A percentile compares a stretch with the other conserved stretches of the same genome.
These are phyloP conservation scores for Marcusenius ussheri DNA, from an alignment of 2,113 vertebrate genomes.

Conservation along the genomic window DNA sequence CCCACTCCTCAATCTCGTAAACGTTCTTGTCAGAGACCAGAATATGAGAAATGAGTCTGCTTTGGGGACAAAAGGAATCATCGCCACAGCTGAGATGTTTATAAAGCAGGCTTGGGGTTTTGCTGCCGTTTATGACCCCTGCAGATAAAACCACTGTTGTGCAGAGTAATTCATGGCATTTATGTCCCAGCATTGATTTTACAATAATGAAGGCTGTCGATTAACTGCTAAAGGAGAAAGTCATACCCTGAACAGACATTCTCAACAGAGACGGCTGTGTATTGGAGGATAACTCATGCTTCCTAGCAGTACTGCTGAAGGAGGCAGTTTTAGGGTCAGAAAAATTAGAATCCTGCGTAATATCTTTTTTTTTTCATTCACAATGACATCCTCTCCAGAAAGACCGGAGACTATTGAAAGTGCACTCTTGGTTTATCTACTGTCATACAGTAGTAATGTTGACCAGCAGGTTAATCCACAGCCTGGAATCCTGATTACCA, in stretches of 20 bases:
- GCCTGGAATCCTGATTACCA: not conserved
- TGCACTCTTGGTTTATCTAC: not conserved
- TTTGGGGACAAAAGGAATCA: not conserved
- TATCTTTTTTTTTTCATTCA: not conserved
- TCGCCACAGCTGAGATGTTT: not conserved
- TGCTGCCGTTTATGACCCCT: not conserved
- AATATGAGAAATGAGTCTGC: not conserved
- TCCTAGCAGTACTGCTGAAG: not conserved
- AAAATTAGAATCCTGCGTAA: not conserved
- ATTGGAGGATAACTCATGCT: not conserved
- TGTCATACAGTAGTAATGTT: not conserved
- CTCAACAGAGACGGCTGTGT: not conserved
- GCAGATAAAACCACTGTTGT: not conserved
- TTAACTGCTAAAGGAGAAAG: not conserved
- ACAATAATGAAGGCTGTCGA: not conserved
- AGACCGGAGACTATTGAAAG: not conserved
- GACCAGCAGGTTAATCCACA: not conserved
- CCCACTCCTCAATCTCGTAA: not conserved
- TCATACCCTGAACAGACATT: not conserved
- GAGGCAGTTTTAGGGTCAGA: not conserved
- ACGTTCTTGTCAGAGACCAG: not conserved
- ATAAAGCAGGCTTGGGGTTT: not conserved
- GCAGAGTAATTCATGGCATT: not conserved
- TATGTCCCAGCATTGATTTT: slow-evolving; percentile 5
- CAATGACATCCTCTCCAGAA: not conserved